A percentile compares a stretch with the other conserved stretches of the same genome.
Conservation (phyloP, 1,140 invertebrate species). For the Bombus superbus region DNA sequence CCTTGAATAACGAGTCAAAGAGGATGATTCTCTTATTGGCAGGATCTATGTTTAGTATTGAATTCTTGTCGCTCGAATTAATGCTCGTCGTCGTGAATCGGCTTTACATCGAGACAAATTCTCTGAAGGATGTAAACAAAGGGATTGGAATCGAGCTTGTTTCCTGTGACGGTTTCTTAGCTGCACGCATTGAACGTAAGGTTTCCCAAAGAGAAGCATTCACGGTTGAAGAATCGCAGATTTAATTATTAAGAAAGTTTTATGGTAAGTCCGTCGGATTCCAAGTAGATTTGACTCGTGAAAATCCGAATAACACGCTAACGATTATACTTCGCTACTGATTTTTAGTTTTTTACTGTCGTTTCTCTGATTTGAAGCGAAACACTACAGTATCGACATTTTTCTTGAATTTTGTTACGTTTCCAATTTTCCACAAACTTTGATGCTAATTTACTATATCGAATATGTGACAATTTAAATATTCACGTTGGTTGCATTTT, state of each 20-base stretch:
- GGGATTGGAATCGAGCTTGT: neutral
- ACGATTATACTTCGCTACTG: neutral
- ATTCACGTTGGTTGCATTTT: neutral
- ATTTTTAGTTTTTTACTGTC: neutral
- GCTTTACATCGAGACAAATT: neutral
- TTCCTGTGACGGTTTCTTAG: neutral
- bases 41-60: neutral
- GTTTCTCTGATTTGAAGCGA: neutral
- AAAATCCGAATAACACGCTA: neutral
- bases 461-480: neutral
- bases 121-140: neutral
- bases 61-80: slow-evolving; percentile 12
- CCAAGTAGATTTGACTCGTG: neutral
- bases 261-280: neutral
- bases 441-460: neutral
- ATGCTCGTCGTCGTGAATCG: neutral
- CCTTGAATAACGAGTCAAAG: neutral
- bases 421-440: neutral
- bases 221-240: neutral
- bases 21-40: neutral
- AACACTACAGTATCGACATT: neutral
- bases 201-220: neutral
- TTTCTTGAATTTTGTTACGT: neutral
- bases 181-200: neutral
- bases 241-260: neutral